Base-by-base conservation (phyloP, 1,140 invertebrate species). In the Cepaea nemoralis region DNA sequence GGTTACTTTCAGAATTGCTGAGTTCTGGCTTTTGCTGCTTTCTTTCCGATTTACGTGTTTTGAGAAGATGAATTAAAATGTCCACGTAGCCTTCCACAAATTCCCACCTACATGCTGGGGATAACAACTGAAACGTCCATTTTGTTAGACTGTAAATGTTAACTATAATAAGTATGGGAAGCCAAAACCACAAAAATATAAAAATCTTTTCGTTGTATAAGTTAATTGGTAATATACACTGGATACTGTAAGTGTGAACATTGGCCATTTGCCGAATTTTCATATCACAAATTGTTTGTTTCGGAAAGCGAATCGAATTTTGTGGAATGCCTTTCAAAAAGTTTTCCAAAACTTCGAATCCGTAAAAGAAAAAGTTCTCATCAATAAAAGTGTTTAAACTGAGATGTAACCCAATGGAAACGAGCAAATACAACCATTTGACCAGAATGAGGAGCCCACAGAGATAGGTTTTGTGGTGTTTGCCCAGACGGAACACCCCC, bases 171-270 rank as follows among this genome's bases (percentile, higher is more conserved):
- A 88, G n/a, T 12, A 88, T 45, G 42, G 85, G 76, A 0, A 86
- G 74, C 88, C 88, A 89, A 73, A 88, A 88, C 88, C 88, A 89
- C 12, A 88, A 55, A 48, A 88, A 83, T 1, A 87, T 83, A 88
- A 93, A 93, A 50, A 93, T 92, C 82, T 93, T 93, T 83, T 93
- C 92, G 77, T 93, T 93, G 87, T 93, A 93, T 31, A 93, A 85
- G 83, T 93, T 93, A 40, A 93, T 92, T 22, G 92, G 92, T 77
- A 93, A 86, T 31, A 93, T 92, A 83, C 93, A 93, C 84, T 93
- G 93, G 70, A 91, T 86, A 0, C 87, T 90, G 75, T 89, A 89
- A 0, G 83, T 70, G 42, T 91, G 90, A 2, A 89, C 78, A 71
- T 90, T 88, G 1, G 83, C 31, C 33, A 93, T 78, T 14, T 92